Evolutionary conservation across 2,113 vertebrate species (phyloP).

Genomic region (Stictonetta naevosa): DNA sequence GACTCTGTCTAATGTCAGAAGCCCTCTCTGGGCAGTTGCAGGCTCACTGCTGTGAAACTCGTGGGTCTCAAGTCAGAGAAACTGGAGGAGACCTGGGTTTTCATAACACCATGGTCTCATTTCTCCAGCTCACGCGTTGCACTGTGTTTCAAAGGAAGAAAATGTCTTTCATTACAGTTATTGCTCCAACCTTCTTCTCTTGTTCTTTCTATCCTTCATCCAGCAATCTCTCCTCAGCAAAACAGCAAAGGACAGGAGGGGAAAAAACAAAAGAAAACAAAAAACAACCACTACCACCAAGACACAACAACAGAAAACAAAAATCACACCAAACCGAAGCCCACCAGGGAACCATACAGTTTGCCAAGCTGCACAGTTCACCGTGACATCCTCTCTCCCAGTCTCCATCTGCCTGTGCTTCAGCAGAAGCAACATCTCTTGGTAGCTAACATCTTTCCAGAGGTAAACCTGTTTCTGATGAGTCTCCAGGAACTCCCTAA

Average conservation of each 20-base stretch:
- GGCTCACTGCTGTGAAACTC: accelerated
- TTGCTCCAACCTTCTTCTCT: too few relatives aligned
- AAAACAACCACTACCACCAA: too few relatives aligned
- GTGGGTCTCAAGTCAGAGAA: not conserved
- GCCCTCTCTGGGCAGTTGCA: not conserved
- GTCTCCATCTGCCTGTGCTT: not conserved
- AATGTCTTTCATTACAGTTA: not conserved
- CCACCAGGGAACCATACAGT: not conserved
- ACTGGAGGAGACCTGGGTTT: not conserved
- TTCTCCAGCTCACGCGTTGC: not conserved
- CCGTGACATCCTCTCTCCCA: not conserved
- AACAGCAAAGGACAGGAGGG: accelerated
- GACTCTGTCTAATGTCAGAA: not conserved
- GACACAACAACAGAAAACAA: too few relatives aligned
- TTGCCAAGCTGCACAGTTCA: not conserved
- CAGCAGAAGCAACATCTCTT: not conserved
- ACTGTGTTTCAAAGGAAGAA: not conserved
- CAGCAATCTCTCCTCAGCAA: not conserved
- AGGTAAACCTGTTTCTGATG: not conserved
- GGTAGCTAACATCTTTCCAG: not conserved
- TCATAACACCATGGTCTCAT: not conserved
- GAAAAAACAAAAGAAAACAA: too few relatives aligned
- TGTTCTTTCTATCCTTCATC: not conserved
- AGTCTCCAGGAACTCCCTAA: not conserved
- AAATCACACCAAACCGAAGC: not conserved